Percentiles rank a stretch among this genome's conserved stretches.
phyloP scores from a whole-genome alignment of 2,797 vertebrate species.

The Periparus ater region DNA sequence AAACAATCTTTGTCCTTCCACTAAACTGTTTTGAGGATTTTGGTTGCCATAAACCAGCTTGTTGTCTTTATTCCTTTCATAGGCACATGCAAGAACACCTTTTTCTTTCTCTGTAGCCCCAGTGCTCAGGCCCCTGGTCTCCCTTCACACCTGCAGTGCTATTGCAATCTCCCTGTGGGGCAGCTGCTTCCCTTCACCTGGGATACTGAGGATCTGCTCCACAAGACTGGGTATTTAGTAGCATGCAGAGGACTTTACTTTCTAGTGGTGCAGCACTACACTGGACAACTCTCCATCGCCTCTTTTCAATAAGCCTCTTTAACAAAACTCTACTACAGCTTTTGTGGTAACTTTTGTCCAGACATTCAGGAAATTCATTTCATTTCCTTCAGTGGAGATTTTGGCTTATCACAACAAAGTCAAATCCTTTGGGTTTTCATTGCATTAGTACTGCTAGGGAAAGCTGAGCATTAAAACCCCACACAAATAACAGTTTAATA shows the following conservation, averaged over 20 bases:
- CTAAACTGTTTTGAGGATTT: not conserved
- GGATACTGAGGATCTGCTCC: not conserved
- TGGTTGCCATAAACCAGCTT: not conserved
- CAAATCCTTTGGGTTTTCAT: not conserved
- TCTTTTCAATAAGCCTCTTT: not conserved
- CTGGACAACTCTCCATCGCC: not conserved
- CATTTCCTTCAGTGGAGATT: constrained; percentile 16
- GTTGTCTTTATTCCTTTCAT: not conserved
- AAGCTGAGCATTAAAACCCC: not conserved
- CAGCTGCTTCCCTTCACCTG: not conserved
- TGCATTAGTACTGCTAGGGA: not conserved
- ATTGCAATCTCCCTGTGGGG: not conserved
- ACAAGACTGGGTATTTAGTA: not conserved
- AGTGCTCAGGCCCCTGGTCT: not conserved
- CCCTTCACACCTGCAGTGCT: not conserved
- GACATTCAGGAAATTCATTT: constrained; percentile 47
- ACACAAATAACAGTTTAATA: constrained; percentile 12
- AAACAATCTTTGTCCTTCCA: not conserved
- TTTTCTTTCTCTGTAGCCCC: not conserved
- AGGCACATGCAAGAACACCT: not conserved
- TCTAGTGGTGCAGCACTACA: not conserved
- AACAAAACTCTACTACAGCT: not conserved
- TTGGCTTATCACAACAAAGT: constrained; percentile 23
- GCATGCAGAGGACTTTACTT: not conserved
- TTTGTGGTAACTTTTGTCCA: not conserved